Conservation (phyloP, 2,888 invertebrate genomes). For the Rhagophthalmus giganteus region DNA sequence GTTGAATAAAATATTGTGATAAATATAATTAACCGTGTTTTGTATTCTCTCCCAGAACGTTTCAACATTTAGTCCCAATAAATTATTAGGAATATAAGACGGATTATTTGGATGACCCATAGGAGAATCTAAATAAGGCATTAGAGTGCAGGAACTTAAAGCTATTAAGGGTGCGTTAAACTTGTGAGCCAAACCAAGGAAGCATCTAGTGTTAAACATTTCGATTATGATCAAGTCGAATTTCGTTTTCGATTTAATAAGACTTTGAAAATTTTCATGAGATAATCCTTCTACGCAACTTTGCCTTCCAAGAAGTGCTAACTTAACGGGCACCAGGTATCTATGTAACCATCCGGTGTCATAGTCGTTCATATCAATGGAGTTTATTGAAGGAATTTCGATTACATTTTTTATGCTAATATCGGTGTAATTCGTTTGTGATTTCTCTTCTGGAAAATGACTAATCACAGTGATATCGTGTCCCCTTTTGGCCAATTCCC, state of each 20-base stretch:
- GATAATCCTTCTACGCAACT: slow-evolving; percentile 18
- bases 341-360: neutral
- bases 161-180: slow-evolving; percentile 62
- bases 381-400: neutral
- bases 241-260: slow-evolving; percentile 45
- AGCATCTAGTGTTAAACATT: slow-evolving; percentile 73
- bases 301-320: slow-evolving; percentile 1
- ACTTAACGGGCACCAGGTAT: neutral
- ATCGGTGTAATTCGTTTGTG: slow-evolving; percentile 30
- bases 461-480: slow-evolving; percentile 71
- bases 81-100: slow-evolving; percentile 55
- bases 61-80: slow-evolving; percentile 41
- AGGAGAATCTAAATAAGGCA: slow-evolving; percentile 51
- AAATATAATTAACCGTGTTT: slow-evolving; percentile 9
- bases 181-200: slow-evolving; percentile 65
- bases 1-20: neutral
- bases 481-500: slow-evolving; percentile 61
- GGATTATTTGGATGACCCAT: slow-evolving; percentile 32
- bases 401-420: slow-evolving; percentile 16
- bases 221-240: slow-evolving; percentile 72
- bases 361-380: neutral
- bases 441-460: slow-evolving; percentile 57
- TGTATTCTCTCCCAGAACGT: slow-evolving; percentile 28
- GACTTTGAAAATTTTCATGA: slow-evolving; percentile 36
- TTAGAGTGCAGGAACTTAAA: slow-evolving; percentile 56